Conservation (phyloP, 2,797 vertebrate species). For the Xenentodon cancila region DNA sequence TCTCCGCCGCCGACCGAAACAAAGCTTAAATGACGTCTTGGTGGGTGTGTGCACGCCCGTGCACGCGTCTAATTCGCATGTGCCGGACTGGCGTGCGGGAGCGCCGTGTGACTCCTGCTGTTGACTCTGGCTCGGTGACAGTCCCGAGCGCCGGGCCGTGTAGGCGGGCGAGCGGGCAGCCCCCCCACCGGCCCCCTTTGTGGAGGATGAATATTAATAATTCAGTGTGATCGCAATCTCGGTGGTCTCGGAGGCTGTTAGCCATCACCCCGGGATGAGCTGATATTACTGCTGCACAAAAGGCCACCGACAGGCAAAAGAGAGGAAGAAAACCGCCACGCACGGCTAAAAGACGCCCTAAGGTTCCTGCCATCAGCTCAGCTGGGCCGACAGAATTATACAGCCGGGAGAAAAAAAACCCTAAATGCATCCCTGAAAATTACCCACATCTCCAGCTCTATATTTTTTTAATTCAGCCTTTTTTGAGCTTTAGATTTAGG, state of each 20-base stretch:
- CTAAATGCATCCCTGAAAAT: slow-evolving; percentile 11
- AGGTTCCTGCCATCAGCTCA: slow-evolving; percentile 57
- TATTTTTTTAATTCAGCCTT: slow-evolving; percentile 19
- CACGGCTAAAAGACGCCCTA: slow-evolving; percentile 57
- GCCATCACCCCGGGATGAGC: slow-evolving; percentile 68
- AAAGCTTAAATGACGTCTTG: slow-evolving; percentile 15
- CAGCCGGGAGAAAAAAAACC: slow-evolving; percentile 12
- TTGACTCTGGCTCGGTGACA: slow-evolving; percentile 72
- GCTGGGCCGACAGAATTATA: slow-evolving; percentile 35
- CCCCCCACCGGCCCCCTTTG: slow-evolving; percentile 50
- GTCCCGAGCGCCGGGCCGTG: slow-evolving; percentile 51
- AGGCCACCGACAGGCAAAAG: slow-evolving; percentile 57
- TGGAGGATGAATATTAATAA: slow-evolving; percentile 76
- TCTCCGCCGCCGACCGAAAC: slow-evolving; percentile 28
- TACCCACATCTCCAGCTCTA: slow-evolving; percentile 8
- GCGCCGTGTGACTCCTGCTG: slow-evolving; percentile 63
- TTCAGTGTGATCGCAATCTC: slow-evolving; percentile 75
- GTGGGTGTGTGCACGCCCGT: slow-evolving; percentile 21
- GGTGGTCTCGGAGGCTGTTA: slow-evolving; percentile 55
- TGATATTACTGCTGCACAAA: slow-evolving; percentile 67
- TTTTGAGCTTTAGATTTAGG: slow-evolving; percentile 20
- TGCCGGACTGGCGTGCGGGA: slow-evolving; percentile 27
- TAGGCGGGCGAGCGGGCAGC: too few relatives aligned
- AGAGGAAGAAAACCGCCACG: slow-evolving; percentile 38
- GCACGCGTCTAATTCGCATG: slow-evolving; percentile 43